phyloP scores from a whole-genome alignment of 2,113 vertebrate genomes.

The Indicator maculatus region DNA sequence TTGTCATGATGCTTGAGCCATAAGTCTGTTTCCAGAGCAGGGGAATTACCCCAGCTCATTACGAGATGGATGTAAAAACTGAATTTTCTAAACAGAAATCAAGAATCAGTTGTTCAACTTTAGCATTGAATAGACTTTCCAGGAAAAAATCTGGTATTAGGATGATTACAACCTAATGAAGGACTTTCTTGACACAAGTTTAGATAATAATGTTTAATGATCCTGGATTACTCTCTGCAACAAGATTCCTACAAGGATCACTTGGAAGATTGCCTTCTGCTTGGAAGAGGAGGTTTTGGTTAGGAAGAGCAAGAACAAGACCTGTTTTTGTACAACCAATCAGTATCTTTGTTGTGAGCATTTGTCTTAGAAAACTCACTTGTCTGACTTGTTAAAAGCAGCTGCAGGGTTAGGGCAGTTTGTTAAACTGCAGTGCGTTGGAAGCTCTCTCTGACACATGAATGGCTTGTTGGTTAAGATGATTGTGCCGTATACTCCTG shows the following conservation, averaged over 20 bases:
- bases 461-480: background rate
- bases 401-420: background rate
- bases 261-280: background rate
- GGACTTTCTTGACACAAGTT: background rate
- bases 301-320: background rate
- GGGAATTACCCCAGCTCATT: background rate
- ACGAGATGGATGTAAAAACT: background rate
- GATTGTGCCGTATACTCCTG: background rate
- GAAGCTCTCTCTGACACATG: accelerated
- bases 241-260: background rate
- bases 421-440: background rate
- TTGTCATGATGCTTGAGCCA: background rate
- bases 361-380: background rate
- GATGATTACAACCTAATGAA: background rate
- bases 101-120: background rate
- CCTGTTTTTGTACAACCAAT: background rate
- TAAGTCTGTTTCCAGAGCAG: background rate
- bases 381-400: background rate
- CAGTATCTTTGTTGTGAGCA: background rate
- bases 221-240: background rate
- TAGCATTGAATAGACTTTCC: background rate
- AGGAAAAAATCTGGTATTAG: background rate
- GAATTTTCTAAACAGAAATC: background rate
- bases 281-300: background rate
- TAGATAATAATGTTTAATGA: background rate